Conservation (phyloP, 1,140 invertebrate species). For the Probaryconus sp. region DNA sequence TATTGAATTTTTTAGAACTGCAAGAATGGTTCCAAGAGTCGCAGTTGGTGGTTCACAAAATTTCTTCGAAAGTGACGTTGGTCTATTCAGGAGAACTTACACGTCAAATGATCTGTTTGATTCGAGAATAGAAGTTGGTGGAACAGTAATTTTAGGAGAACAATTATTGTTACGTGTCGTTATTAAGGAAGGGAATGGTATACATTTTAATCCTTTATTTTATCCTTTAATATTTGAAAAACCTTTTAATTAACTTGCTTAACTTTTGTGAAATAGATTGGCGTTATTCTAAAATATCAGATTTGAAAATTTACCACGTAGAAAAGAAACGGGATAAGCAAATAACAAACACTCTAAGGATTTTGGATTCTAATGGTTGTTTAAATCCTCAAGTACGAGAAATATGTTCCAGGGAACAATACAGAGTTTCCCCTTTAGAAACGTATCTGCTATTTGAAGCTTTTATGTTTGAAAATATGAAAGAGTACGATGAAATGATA, state of each 20-base stretch:
- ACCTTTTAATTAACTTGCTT: too few species aligned
- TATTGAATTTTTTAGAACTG: slow-evolving; percentile 63
- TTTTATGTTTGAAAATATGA: slow-evolving; percentile 84
- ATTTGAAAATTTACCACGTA: slow-evolving; percentile 78
- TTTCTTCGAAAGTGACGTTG: slow-evolving; percentile 80
- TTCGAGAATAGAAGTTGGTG: slow-evolving; percentile 78
- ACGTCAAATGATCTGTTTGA: slow-evolving; percentile 78
- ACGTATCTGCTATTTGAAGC: slow-evolving; percentile 81
- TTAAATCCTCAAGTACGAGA: slow-evolving; percentile 79
- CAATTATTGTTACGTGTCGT: slow-evolving; percentile 81
- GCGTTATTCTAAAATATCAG: slow-evolving; percentile 81
- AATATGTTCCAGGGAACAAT: slow-evolving; percentile 79
- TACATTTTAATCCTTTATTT: slow-evolving; percentile 2
- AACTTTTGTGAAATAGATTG: too few species aligned
- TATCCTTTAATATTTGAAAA: background rate
- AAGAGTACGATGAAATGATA: slow-evolving; percentile 81
- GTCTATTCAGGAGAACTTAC: slow-evolving; percentile 78
- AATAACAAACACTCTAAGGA: slow-evolving; percentile 74
- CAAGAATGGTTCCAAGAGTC: slow-evolving; percentile 74
- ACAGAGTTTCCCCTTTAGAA: slow-evolving; percentile 73
- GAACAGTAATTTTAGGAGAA: slow-evolving; percentile 82
- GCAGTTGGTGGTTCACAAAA: slow-evolving; percentile 80
- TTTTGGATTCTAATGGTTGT: slow-evolving; percentile 80
- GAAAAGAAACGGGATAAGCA: slow-evolving; percentile 67
- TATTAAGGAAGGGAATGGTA: slow-evolving; percentile 82